These are phyloP conservation scores for Tuberolachnus salignus DNA, from an alignment of 2,888 invertebrate genomes.

Conservation along the genomic window DNA sequence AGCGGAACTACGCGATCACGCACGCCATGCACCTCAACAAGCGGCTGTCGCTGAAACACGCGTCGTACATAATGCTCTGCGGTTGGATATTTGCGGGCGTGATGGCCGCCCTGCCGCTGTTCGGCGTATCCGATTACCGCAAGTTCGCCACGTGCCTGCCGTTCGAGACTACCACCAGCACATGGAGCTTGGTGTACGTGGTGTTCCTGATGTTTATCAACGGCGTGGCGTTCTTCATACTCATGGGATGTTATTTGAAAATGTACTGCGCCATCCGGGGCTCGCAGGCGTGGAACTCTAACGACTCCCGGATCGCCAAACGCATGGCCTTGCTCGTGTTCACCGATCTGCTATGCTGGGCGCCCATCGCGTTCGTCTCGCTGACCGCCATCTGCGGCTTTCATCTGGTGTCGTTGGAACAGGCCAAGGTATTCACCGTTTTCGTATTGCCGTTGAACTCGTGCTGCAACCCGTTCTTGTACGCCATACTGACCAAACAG, in stretches of 20 bases:
- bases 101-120: constrained; percentile 86
- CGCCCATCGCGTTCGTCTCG: constrained; percentile 94
- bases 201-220: constrained; percentile 89
- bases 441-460: constrained; percentile 95
- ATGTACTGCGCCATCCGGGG: constrained; percentile 98
- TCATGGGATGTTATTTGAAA: constrained; percentile 94
- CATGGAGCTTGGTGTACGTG: constrained; percentile 84
- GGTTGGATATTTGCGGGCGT: constrained; percentile 91
- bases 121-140: constrained; percentile 92
- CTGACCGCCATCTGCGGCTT: constrained; percentile 91
- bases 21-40: constrained; percentile 98
- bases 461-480: constrained; percentile 97
- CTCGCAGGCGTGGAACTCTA: constrained; percentile 94
- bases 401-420: constrained; percentile 88
- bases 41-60: constrained; percentile 82
- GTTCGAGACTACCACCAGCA: constrained; percentile 82
- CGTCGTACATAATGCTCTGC: constrained; percentile 86
- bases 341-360: constrained; percentile 98
- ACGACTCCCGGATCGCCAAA: constrained; percentile 94
- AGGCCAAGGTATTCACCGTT: constrained; percentile 91
- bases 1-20: constrained; percentile 95
- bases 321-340: constrained; percentile 95
- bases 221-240: constrained; percentile 89
- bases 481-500: constrained; percentile 96
- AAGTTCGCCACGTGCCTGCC: constrained; percentile 97